phyloP scores from a whole-genome alignment of 2,113 vertebrate genomes.

The Mesitornis unicolor region DNA sequence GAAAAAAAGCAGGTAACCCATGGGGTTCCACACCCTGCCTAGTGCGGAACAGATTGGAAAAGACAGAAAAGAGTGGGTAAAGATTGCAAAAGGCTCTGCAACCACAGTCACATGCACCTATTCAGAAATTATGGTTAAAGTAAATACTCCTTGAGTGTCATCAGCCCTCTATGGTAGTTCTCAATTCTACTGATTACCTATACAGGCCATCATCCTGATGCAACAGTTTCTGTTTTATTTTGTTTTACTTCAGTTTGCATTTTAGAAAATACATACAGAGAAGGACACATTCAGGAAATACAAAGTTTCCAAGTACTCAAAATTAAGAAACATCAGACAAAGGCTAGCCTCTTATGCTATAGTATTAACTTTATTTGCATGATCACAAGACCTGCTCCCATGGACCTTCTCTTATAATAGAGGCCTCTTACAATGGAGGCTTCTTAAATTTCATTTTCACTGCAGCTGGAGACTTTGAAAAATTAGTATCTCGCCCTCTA shows the following conservation, averaged over 20 bases:
- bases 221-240: neutral
- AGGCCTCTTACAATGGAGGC: neutral
- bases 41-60: neutral
- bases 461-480: neutral
- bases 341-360: neutral
- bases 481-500: neutral
- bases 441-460: neutral
- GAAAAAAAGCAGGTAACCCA: rapidly evolving
- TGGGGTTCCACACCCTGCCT: no score
- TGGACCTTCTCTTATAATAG: neutral
- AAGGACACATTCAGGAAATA: neutral
- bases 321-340: neutral
- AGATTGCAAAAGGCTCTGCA: neutral
- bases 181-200: rapidly evolving
- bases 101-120: neutral
- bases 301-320: neutral
- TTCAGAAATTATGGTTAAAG: neutral
- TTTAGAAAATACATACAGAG: neutral
- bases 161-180: neutral
- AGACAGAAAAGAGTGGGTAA: neutral
- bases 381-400: neutral
- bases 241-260: neutral
- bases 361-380: neutral
- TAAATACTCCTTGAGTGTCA: neutral
- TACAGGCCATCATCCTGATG: neutral